These are phyloP conservation scores for Lasioglossum baleicum DNA, from an alignment of 1,140 invertebrate species.

Conservation along the genomic window DNA sequence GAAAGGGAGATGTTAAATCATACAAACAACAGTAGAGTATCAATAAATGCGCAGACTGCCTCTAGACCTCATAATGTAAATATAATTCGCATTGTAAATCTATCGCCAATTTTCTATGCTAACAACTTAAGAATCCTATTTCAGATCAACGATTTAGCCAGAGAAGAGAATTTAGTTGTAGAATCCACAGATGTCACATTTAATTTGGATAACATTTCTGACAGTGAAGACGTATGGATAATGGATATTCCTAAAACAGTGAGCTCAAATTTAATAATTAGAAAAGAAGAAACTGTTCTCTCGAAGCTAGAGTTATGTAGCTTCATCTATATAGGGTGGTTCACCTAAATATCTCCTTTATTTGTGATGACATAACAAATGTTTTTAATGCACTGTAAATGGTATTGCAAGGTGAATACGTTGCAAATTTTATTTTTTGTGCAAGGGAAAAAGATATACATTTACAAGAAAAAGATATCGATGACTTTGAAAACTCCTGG, in stretches of 20 bases:
- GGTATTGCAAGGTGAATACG: too few relatives aligned
- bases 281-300: too few relatives aligned
- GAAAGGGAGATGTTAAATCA: background rate
- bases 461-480: too few relatives aligned
- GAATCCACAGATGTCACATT: conserved; percentile 55
- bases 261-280: conserved; percentile 20
- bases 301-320: too few relatives aligned
- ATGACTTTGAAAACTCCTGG: too few relatives aligned
- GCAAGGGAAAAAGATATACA: too few relatives aligned
- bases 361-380: too few relatives aligned
- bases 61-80: conserved; percentile 61
- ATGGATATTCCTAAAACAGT: conserved; percentile 70
- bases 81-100: background rate
- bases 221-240: conserved; percentile 70
- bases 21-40: background rate
- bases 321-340: background rate
- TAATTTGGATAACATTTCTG: conserved; percentile 58
- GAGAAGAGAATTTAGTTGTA: conserved; percentile 45
- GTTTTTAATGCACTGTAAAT: too few relatives aligned
- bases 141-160: conserved; percentile 62
- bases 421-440: too few relatives aligned
- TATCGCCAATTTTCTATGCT: background rate
- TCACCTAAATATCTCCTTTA: too few relatives aligned
- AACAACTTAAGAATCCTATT: conserved; percentile 33
- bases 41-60: background rate